Base-by-base conservation (phyloP, 2,888 invertebrate genomes). In the Melipona bicolor region DNA sequence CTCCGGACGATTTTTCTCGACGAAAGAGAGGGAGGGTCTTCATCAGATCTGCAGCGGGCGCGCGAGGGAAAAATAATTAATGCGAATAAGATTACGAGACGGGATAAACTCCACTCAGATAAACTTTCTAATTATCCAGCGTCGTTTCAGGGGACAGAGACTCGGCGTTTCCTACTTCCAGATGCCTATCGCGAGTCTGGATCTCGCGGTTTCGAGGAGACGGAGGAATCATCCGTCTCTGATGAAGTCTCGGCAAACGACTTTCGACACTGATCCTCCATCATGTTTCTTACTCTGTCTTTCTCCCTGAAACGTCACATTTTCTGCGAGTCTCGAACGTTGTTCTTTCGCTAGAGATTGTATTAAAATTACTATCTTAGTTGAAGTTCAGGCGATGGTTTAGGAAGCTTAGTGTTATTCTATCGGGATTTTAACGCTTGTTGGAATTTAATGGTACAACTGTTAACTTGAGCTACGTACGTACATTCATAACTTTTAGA, bases 111-210 rank as follows among this genome's bases (percentile, higher is more conserved):
- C 86, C 85, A 75, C 84, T 71, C 83, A 69, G 91, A 91, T 91
- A 91, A 91, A 91, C 90, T 91, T 91, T 91, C 91, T 91, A 91
- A 91, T 91, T 91, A 91, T 89, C 91, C 88, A 87, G 50, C 78
- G 67, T 19, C 77, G 81, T 86, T 81, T 81, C 74, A 81, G 49
- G 59, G 52, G 65, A 52, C 21, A 52, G 50, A 52, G 78, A 74
- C 86, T 82, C 67, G 65, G 71, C 77, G 64, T 71, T 56, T 19
- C 54, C 32, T 56, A n/a, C n/a, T n/a, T 69, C 74, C 54, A 73
- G 79, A 77, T 83, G 72, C 52, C 68, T 83, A 87, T 88, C 84
- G 75, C 65, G 70, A 71, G 64, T 65, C 80, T 86, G 50, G 76
- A 81, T 84, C 65, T 59, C 70, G 54, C 49, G 61, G 21, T 61